Evolutionary conservation across 2,797 vertebrate species (phyloP), one percentile per base, ranked within the genome.

Genomic region (Gouania willdenowi): DNA sequence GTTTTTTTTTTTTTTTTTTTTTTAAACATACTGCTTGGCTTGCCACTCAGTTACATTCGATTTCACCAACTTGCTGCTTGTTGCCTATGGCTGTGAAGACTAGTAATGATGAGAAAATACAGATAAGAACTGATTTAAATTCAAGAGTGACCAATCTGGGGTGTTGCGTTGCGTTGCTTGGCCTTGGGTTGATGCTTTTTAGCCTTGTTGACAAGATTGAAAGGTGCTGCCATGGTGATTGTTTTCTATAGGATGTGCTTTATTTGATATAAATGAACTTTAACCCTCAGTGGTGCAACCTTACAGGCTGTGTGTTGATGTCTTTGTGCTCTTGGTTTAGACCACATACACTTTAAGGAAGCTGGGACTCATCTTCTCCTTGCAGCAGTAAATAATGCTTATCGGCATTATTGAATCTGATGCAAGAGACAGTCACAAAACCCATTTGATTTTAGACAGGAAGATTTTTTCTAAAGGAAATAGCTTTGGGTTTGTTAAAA

Each of bases 311-410:
- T 61, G 57, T 74, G 65, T 66, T 26, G 55, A 53, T 68, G 66
- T 64, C 70, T 50, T 51, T 65, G 41, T 57, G 62, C 64, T 54
- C 56, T 64, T 7, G 12, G 66, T 64, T 67, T 64, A 73, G 55
- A 71, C 54, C 64, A 55, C 44, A 61, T 53, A 30, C 57, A 68
- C 35, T 56, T 42, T 60, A 26, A 69, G 47, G 68, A 50, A 46
- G 29, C 37, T 9, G 44, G 41, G 37, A 58, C 26, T 52, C 36
- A 50, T 69, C 67, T 46, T 29, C 27, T 49, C 41, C n/a, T 48
- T 19, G 15, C 40, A 50, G 41, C 47, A 49, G 6, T 43, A 56
- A 16, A 47, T 20, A 58, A 41, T 42, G 56, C 62, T 62, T 45
- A 38, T 66, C 22, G 10, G 44, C 60, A 49, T 20, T 42, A 66